Evolutionary conservation across 2,888 invertebrate genomes (phyloP).

Genomic region (Apotomis betuletana): DNA sequence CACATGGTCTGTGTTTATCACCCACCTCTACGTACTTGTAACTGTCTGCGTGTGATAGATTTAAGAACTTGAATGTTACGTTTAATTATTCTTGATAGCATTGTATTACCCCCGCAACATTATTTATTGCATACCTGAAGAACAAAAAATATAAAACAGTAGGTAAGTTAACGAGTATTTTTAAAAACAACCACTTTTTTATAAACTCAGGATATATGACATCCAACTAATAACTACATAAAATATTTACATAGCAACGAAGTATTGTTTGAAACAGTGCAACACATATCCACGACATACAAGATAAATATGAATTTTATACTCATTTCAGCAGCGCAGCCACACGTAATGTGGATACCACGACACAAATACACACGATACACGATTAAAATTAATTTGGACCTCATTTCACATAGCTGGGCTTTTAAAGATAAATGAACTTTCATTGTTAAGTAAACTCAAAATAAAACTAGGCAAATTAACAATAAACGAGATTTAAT

Average conservation of each 20-base stretch:
- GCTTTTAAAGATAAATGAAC: not conserved
- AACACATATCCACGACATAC: not conserved
- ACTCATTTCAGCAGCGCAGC: not conserved
- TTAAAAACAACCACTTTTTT: no score
- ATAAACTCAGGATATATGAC: no score
- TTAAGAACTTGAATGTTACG: no score
- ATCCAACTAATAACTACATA: slow-evolving; percentile 25
- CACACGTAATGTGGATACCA: not conserved
- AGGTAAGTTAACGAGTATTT: no score
- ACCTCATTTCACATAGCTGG: not conserved
- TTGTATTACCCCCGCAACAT: no score
- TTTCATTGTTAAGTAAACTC: not conserved
- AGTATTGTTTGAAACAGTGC: no score
- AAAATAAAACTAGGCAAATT: slow-evolving; percentile 14
- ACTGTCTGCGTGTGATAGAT: no score
- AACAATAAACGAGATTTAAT: slow-evolving; percentile 33
- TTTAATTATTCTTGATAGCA: no score
- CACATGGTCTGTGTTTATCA: no score
- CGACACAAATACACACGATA: not conserved
- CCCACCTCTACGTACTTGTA: no score
- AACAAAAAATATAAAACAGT: no score
- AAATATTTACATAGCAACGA: not conserved
- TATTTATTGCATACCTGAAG: no score
- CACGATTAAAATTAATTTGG: not conserved
- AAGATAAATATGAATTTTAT: not conserved